These are phyloP conservation scores for Distichodus sexfasciatus DNA, from an alignment of 2,797 vertebrate species.

Conservation along the genomic window DNA sequence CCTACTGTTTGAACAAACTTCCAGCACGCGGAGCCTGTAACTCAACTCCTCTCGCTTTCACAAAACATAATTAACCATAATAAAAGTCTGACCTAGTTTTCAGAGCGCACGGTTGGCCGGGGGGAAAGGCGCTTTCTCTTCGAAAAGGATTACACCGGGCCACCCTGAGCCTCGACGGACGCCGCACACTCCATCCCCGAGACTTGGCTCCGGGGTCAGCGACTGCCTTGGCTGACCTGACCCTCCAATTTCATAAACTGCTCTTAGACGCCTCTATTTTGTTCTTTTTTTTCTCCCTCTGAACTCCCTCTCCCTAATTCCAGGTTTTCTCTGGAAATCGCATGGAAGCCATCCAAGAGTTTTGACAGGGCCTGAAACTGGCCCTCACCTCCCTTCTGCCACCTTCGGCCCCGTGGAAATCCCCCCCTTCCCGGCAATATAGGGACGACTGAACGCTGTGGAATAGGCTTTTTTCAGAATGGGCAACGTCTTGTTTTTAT, in stretches of 20 bases:
- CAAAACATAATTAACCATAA: conserved; percentile 60
- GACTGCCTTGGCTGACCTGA: not conserved
- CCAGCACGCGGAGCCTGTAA: conserved; percentile 45
- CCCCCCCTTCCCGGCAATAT: conserved; percentile 17
- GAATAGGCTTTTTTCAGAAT: no score
- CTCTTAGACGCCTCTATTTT: not conserved
- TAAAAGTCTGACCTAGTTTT: conserved; percentile 66
- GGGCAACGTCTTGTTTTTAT: no score
- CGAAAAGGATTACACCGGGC: conserved; percentile 31
- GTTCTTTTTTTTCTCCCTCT: conserved; percentile 24
- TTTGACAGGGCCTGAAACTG: not conserved
- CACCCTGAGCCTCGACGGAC: not conserved
- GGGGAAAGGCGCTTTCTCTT: not conserved
- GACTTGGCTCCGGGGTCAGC: conserved; percentile 15
- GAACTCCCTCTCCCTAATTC: conserved; percentile 32
- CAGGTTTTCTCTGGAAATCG: conserved; percentile 48
- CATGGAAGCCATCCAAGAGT: conserved; percentile 39
- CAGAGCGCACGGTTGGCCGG: conserved; percentile 2
- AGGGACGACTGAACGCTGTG: no score
- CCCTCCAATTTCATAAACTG: not conserved
- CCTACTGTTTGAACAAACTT: conserved; percentile 12
- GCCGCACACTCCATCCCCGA: not conserved
- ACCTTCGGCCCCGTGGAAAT: conserved; percentile 20
- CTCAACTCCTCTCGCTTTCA: conserved; percentile 46
- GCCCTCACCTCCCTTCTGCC: conserved; percentile 1